Evolutionary conservation across 2,113 vertebrate species (phyloP), one percentile per base, ranked within the genome.

Genomic region (Hystrix cristata): DNA sequence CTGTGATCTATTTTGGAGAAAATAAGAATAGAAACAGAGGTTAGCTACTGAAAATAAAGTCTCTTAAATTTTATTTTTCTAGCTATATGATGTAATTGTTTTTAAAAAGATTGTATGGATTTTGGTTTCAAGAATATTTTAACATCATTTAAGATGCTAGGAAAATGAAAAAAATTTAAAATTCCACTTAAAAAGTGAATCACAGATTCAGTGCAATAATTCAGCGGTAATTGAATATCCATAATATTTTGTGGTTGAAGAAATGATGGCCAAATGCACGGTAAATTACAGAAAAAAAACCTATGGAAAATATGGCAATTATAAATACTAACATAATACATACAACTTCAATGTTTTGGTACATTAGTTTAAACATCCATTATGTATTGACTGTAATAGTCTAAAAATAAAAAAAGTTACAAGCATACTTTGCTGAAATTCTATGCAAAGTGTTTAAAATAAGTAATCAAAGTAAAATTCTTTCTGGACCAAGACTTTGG

Each of bases 1-100:
- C 46, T 94, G 34, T 89, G 64, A 87, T 80, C 79, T 91, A 96
- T 90, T 94, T 94, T 74, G 51, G 53, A 94, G 67, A 92, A 96
- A 92, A 84, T 46, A 84, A 67, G 53, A 92, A 93, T 62, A 69
- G n/a, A 90, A 94, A 89, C 16, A 81, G 46, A 67, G 62, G 31
- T 76, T 46, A 91, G 19, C 19, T 59, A n/a, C 0, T 51, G 19
- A 96, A 91, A 97, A 65, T 69, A 69, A 76, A 31, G 57, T 11
- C 14, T 93, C 57, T 82, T 90, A 90, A 95, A 57, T 67, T 95
- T 95, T 83, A 48, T 29, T 91, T 92, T 92, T 91, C 64, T 82
- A 81, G 16, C 15, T 92, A 13, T 34, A 76, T 79, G 46, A 18
- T 82, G 0, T 74, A 86, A 93, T 29, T 84, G 31, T 80, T n/a